Percentiles rank a stretch among this genome's conserved stretches.
These are phyloP conservation scores for Parelbella ahira DNA, from an alignment of 2,888 invertebrate genomes.

Conservation along the genomic window DNA sequence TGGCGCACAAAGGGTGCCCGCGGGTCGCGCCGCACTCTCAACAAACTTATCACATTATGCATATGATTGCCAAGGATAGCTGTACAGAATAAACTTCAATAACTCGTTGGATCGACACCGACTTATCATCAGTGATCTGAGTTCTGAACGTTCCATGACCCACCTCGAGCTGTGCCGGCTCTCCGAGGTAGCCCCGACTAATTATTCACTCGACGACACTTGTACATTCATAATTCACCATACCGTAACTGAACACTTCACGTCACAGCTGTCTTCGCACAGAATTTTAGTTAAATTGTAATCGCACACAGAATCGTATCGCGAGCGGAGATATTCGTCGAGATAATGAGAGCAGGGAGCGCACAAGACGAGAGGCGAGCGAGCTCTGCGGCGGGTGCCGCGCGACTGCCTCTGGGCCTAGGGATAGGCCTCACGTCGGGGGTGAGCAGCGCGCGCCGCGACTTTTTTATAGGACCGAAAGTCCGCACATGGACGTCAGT, in stretches of 20 bases:
- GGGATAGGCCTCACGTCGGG: slow-evolving; percentile 19
- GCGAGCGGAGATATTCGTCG: slow-evolving; percentile 16
- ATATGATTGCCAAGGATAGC: too few species aligned
- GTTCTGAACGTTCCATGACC: too few species aligned
- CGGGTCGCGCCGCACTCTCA: too few species aligned
- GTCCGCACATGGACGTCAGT: slow-evolving; percentile 15
- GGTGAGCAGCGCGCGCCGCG: slow-evolving; percentile 29
- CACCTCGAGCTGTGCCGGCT: slow-evolving; percentile 57
- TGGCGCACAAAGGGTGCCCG: too few species aligned
- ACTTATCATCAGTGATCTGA: too few species aligned
- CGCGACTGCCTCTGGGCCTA: slow-evolving; percentile 46
- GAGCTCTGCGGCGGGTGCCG: slow-evolving; percentile 48
- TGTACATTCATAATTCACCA: slow-evolving; percentile 4
- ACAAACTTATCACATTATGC: slow-evolving; percentile 41
- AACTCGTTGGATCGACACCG: slow-evolving; percentile 26
- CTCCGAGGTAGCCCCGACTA: slow-evolving; percentile 47
- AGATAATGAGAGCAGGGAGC: slow-evolving; percentile 11
- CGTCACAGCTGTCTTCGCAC: slow-evolving; percentile 22
- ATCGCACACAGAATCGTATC: slow-evolving; percentile 9
- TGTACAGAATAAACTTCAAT: slow-evolving; percentile 29
- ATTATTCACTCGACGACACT: slow-evolving; percentile 38
- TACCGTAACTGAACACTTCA: slow-evolving; percentile 25
- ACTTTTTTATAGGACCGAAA: too few species aligned
- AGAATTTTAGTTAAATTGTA: slow-evolving; percentile 26
- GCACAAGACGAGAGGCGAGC: slow-evolving; percentile 29